These are phyloP conservation scores for Phylloscopus collybita DNA, from an alignment of 2,797 vertebrate genomes.

Conservation along the genomic window DNA sequence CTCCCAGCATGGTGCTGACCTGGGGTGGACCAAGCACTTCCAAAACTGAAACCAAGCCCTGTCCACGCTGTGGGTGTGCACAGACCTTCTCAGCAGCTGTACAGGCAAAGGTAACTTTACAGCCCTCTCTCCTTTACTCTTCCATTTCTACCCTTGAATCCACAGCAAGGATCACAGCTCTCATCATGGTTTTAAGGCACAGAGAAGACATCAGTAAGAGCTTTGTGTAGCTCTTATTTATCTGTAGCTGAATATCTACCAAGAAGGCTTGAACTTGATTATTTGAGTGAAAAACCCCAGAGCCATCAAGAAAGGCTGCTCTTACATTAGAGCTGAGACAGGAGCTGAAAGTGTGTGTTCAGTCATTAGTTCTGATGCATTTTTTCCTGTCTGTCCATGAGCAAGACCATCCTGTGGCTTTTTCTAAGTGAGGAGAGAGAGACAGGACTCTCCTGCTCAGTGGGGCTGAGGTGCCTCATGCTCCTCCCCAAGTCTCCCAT, in stretches of 20 bases:
- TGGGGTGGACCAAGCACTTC: background rate
- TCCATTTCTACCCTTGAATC: background rate
- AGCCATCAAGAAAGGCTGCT: background rate
- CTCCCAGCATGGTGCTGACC: background rate
- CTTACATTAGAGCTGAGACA: background rate
- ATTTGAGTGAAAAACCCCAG: background rate
- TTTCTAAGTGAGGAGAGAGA: background rate
- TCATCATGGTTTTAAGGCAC: background rate
- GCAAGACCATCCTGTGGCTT: background rate
- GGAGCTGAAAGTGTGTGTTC: background rate
- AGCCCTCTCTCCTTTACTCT: background rate
- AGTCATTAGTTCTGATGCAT: background rate
- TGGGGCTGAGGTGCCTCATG: background rate
- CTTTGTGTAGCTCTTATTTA: background rate
- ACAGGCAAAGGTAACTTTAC: background rate
- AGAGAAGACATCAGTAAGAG: background rate
- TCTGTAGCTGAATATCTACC: background rate
- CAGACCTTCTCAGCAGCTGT: background rate
- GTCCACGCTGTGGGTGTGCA: background rate
- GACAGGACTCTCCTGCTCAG: background rate
- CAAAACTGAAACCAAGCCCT: background rate
- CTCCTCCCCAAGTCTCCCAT: background rate
- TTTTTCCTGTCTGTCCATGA: background rate
- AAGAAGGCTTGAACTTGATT: background rate
- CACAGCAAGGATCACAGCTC: background rate